Base-by-base conservation (phyloP, 1,140 invertebrate genomes). In the Druon quercuslanigerum region DNA sequence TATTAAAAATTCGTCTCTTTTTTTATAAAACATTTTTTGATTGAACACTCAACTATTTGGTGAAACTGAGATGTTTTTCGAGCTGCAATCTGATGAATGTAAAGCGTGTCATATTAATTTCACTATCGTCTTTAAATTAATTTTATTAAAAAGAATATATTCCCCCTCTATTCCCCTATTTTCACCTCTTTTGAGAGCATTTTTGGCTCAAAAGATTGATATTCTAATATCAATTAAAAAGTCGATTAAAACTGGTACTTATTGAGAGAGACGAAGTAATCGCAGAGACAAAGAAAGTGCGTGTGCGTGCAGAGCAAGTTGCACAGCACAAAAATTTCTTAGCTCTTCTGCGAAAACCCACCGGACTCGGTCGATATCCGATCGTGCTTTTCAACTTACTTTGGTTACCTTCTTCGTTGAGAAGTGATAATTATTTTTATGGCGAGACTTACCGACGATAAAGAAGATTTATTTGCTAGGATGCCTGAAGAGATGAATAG, bases 221-320 rank as follows among this genome's bases (percentile, higher is more conserved):
- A 5, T 33, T 33, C 25, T 33, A 33, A 33, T 33, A 33, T 33
- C 25, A 33, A 33, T 33, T 11, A 66, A 20, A 71, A 14, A 75
- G 33, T 17, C 6, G 25, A 9, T 17, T 1, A 9, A 60, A 74
- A 73, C 66, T 51, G 66, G 60, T 71, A 46, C 72, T 78, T 71
- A 73, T 71, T 60, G 75, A 75, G 54, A 66, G 71, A 71, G 50
- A 56, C 66, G 71, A 12, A 72, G 19, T 46, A 51, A 50, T 52
- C 60, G 78, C 74, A 71, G 60, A 80, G 50, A 56, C 66, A 73
- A 9, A 74, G 19, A 51, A 51, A 50, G 57, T 71, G 78, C 74
- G 77, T 74, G 72, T 73, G 73, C 77, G 82, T 79, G 77, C 60
- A 56, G 70, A 79, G 80, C 76, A 77, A 84, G 20, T 78, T 75